Evolutionary conservation across 2,113 vertebrate species (phyloP).

Genomic region (Elanus axillaris): DNA sequence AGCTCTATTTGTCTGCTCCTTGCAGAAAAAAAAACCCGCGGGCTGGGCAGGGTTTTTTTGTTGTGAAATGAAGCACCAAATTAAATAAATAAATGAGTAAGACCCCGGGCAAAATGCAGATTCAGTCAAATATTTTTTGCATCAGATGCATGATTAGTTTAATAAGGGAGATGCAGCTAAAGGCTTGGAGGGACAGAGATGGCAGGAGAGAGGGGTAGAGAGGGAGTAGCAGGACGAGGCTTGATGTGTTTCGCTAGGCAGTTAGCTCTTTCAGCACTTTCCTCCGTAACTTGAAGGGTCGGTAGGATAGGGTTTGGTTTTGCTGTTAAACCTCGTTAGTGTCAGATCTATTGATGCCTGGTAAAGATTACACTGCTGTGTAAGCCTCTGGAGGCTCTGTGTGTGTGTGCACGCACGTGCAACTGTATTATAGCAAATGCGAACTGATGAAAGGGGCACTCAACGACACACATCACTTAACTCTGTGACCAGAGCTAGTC

Average conservation of each 20-base stretch:
- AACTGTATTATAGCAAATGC: neutral
- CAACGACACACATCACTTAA: neutral
- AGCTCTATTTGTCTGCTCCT: neutral
- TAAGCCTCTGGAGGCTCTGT: neutral
- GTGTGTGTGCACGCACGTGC: accelerated
- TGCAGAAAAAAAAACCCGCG: neutral
- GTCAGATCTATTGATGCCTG: neutral
- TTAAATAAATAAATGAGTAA: slow-evolving; percentile 17
- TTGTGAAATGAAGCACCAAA: neutral
- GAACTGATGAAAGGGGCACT: neutral
- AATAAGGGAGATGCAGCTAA: neutral
- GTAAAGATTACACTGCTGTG: neutral
- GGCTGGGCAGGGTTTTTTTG: neutral
- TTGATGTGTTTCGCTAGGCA: neutral
- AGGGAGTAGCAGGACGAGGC: neutral
- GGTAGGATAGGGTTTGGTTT: neutral
- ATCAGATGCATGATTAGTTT: slow-evolving; percentile 8
- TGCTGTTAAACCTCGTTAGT: slow-evolving; percentile 5
- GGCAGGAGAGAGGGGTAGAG: neutral
- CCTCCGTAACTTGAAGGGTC: neutral
- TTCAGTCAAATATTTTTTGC: slow-evolving; percentile 27
- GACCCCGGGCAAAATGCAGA: neutral
- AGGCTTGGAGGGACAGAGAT: neutral
- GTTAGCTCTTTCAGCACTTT: slow-evolving; percentile 25
- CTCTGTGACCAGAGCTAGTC: neutral